A percentile compares a stretch with the other conserved stretches of the same genome.
phyloP scores from a whole-genome alignment of 2,888 invertebrate species.

The Latrodectus hesperus region DNA sequence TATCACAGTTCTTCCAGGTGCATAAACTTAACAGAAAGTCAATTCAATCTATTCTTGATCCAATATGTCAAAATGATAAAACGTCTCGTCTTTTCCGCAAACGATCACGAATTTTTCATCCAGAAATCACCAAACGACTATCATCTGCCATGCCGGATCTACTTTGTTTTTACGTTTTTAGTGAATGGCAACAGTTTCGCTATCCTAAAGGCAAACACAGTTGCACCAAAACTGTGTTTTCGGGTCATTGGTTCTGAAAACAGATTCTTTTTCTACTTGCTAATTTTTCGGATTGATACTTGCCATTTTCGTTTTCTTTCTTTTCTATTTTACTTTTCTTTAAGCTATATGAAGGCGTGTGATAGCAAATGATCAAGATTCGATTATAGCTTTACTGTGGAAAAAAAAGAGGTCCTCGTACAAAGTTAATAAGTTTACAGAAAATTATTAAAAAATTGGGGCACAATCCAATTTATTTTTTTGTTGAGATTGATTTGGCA shows the following conservation, averaged over 20 bases:
- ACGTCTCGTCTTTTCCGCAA: not conserved
- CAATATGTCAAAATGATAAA: no score
- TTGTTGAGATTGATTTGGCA: no score
- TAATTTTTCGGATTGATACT: not conserved
- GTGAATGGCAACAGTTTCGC: constrained; percentile 18
- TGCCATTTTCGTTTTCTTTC: not conserved
- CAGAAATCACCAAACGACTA: not conserved
- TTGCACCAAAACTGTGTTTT: not conserved
- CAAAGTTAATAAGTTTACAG: no score
- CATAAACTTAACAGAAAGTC: no score
- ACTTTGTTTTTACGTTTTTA: constrained; percentile 2
- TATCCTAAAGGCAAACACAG: constrained; percentile 2
- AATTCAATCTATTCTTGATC: no score
- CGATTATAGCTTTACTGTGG: not conserved
- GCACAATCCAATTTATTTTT: no score
- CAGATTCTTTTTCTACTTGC: not conserved
- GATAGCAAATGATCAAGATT: not conserved
- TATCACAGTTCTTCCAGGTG: no score
- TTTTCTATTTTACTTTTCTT: not conserved
- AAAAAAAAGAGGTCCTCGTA: no score
- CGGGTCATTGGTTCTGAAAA: not conserved
- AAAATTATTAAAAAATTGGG: no score
- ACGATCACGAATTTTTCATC: not conserved
- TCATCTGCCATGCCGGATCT: not conserved
- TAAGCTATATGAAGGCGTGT: not conserved